Evolutionary conservation across 2,113 vertebrate species (phyloP), one percentile per base, ranked within the genome.

Genomic region (Muntiacus reevesi): DNA sequence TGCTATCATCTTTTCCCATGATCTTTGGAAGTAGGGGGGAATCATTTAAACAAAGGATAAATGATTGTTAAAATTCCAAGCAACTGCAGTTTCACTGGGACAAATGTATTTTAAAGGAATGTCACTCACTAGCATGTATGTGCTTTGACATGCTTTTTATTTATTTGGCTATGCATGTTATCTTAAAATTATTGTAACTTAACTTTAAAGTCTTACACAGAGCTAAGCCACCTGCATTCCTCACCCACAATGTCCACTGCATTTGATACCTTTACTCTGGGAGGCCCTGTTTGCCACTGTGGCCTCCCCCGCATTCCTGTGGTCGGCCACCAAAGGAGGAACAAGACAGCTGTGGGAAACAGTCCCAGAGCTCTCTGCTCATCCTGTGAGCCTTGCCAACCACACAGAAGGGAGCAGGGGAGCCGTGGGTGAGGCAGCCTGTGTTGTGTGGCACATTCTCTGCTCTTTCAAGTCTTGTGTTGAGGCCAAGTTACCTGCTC

Each of bases 241-340:
- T 81, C 30, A 76, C 25, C 57, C 40, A 40, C 62, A n/a, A 2
- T 50, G 74, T 82, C 94, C 52, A 25, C 11, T 16, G 52, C 33
- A 43, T 89, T 67, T 78, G 81, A 57, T 45, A 40, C 50, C 64
- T 59, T 86, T 40, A 81, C 40, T 94, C 94, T 96, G 88, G 94
- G 94, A 98, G 96, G 84, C 92, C 89, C 89, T 60, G 47, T 87
- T 91, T 95, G 79, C 45, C 64, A 52, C 47, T 86, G 33, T 28
- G 11, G 16, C 62, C 74, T 96, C 40, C 88, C 78, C 47, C 74
- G 10, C 87, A 91, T 97, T 98, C 94, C 96, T 97, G 93, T 88
- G 94, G 95, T 43, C 4, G 82, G 96, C 97, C 97, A 97, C 95
- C 95, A 95, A 90, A 88, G 92, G 60, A 97, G 95, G 81, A 87